A percentile compares a stretch with the other conserved stretches of the same genome.
These are phyloP conservation scores for Slavum lentiscoides DNA, from an alignment of 2,888 invertebrate species.

Conservation along the genomic window DNA sequence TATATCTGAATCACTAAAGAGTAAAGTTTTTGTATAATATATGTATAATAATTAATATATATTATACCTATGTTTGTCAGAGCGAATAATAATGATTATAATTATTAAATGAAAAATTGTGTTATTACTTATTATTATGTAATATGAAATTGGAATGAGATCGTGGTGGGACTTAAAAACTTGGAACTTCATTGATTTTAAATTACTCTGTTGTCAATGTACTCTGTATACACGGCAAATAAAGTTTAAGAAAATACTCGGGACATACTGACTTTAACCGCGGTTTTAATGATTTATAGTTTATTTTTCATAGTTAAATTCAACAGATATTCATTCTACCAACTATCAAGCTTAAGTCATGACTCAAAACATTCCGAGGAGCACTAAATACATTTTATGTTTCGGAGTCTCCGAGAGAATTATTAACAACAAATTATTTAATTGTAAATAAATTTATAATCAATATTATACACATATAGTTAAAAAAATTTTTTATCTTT, in stretches of 20 bases:
- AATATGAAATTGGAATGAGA: too few species aligned
- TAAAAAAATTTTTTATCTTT: too few species aligned
- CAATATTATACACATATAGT: too few species aligned
- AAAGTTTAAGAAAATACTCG: background rate
- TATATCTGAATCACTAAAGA: too few species aligned
- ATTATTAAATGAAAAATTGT: too few species aligned
- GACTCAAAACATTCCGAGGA: background rate
- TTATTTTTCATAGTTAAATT: slow-evolving; percentile 11
- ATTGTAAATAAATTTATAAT: slow-evolving; percentile 3
- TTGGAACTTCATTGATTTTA: background rate
- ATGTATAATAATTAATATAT: too few species aligned
- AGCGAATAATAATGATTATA: too few species aligned
- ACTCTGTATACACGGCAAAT: background rate
- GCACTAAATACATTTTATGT: slow-evolving; percentile 3
- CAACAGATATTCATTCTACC: background rate
- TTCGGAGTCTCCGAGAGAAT: background rate
- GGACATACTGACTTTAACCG: background rate
- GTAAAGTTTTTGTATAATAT: too few species aligned
- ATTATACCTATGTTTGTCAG: too few species aligned
- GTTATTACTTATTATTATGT: too few species aligned
- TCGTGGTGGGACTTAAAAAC: too few species aligned
- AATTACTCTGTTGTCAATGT: background rate
- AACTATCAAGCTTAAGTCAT: background rate
- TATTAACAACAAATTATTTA: background rate
- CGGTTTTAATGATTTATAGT: background rate